phyloP scores from a whole-genome alignment of 2,888 invertebrate genomes.

The Acanthoscelides obtectus region DNA sequence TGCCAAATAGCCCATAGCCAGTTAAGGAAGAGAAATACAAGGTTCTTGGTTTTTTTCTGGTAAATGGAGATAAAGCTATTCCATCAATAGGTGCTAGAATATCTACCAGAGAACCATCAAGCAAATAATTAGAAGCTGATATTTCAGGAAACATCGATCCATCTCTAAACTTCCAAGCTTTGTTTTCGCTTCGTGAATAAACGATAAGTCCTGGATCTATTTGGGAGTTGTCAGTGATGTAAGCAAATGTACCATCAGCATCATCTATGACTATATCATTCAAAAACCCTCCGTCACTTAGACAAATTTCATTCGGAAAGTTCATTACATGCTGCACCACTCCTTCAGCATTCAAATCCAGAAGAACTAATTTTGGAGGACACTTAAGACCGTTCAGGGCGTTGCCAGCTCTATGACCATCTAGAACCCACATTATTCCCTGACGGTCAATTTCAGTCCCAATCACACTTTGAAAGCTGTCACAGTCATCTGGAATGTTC shows the following conservation, averaged over 20 bases:
- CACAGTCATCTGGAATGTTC: conserved; percentile 55
- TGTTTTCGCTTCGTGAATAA: conserved; percentile 58
- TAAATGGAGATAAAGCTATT: conserved; percentile 61
- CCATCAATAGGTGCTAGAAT: conserved; percentile 62
- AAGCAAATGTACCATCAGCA: conserved; percentile 59
- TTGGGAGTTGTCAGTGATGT: conserved; percentile 64
- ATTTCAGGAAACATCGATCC: conserved; percentile 59
- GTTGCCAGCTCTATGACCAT: conserved; percentile 61
- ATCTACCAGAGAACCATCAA: conserved; percentile 49
- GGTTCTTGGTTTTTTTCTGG: conserved; percentile 21
- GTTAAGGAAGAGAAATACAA: conserved; percentile 36
- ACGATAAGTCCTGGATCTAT: conserved; percentile 68
- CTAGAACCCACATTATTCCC: conserved; percentile 67
- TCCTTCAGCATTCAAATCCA: conserved; percentile 60
- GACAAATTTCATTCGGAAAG: conserved; percentile 57
- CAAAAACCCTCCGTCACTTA: conserved; percentile 55
- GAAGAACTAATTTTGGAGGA: conserved; percentile 61
- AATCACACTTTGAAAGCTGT: conserved; percentile 66
- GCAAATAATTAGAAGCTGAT: conserved; percentile 56
- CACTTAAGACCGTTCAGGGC: conserved; percentile 53
- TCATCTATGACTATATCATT: conserved; percentile 70
- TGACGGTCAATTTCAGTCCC: conserved; percentile 68
- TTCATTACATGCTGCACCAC: conserved; percentile 54
- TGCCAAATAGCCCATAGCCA: conserved; percentile 51
- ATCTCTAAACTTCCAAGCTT: conserved; percentile 67